These are phyloP conservation scores for Solea senegalensis DNA, from an alignment of 2,113 vertebrate species.

Conservation along the genomic window DNA sequence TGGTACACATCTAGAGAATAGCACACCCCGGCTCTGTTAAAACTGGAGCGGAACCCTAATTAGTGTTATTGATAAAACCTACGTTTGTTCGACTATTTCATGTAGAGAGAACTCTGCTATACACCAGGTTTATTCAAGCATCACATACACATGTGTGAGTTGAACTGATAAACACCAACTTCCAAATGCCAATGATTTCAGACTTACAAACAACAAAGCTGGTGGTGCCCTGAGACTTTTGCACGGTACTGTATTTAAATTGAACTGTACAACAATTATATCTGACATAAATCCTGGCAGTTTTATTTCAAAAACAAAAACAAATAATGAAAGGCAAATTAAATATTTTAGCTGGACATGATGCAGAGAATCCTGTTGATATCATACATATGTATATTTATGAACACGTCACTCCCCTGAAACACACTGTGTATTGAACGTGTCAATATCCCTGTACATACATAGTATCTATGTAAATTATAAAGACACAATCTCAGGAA, in stretches of 20 bases:
- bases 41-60: too few species aligned
- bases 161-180: too few species aligned
- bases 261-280: slow-evolving; percentile 22
- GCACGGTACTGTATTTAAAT: slow-evolving; percentile 9
- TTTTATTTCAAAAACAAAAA: slow-evolving; percentile 30
- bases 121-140: too few species aligned
- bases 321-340: slow-evolving; percentile 60
- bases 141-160: too few species aligned
- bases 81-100: too few species aligned
- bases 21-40: too few species aligned
- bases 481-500: not conserved
- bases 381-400: slow-evolving; percentile 3
- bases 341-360: slow-evolving; percentile 38
- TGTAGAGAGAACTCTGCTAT: too few species aligned
- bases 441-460: slow-evolving; percentile 40
- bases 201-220: too few species aligned
- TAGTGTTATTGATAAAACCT: too few species aligned
- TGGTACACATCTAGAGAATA: too few species aligned
- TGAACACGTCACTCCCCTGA: slow-evolving; percentile 6
- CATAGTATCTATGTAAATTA: not conserved
- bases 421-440: slow-evolving; percentile 16
- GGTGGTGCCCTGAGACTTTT: too few species aligned
- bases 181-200: too few species aligned
- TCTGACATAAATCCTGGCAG: slow-evolving; percentile 19
- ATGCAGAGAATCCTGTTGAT: slow-evolving; percentile 27